Evolutionary conservation across 1,140 invertebrate species (phyloP).

Genomic region (Drosophila punjabiensis): DNA sequence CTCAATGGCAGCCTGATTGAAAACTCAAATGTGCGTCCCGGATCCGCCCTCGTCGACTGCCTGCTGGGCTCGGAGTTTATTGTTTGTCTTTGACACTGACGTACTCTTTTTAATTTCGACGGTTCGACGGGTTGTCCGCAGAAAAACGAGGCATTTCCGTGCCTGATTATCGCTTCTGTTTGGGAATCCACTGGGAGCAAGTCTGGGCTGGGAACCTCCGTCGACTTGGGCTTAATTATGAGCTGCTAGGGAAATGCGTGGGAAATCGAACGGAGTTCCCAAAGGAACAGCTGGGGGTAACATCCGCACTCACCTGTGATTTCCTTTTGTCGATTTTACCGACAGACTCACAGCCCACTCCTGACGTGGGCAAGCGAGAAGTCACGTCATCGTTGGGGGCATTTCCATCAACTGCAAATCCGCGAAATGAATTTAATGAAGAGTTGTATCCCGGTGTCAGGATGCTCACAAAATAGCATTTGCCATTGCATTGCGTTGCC

Average conservation of each 20-base stretch:
- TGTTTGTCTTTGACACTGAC: conserved; percentile 64
- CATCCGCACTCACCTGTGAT: conserved; percentile 15
- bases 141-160: conserved; percentile 76
- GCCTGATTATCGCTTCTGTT: conserved; percentile 54
- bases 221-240: conserved; percentile 57
- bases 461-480: conserved; percentile 44
- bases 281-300: background rate
- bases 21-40: conserved; percentile 64
- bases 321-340: background rate
- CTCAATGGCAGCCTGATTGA: conserved; percentile 79
- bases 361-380: background rate
- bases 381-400: conserved; percentile 16
- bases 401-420: conserved; percentile 21
- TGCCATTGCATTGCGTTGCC: conserved; percentile 11
- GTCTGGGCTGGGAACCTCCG: conserved; percentile 10
- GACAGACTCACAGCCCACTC: background rate
- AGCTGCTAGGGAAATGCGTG: conserved; percentile 69
- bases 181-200: conserved; percentile 24
- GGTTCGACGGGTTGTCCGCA: conserved; percentile 56
- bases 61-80: conserved; percentile 43
- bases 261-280: conserved; percentile 26
- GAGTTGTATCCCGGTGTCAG: conserved; percentile 28
- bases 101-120: conserved; percentile 62
- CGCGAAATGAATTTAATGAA: conserved; percentile 54
- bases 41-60: conserved; percentile 8